Evolutionary conservation across 2,888 invertebrate species (phyloP), one percentile per base, ranked within the genome.

Genomic region (Andrena camellia): DNA sequence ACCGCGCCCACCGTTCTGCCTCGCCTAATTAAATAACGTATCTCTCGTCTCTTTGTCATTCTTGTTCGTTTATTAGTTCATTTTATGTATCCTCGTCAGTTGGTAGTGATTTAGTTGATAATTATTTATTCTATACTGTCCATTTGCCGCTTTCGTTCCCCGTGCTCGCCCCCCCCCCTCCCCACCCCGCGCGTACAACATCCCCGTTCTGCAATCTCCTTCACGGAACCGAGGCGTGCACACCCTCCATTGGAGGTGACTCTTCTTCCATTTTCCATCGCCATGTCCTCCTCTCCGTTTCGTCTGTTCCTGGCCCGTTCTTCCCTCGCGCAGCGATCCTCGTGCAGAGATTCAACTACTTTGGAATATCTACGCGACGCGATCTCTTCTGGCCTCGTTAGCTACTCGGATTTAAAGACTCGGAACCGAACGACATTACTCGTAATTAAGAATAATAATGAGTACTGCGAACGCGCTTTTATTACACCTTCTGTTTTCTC

Each of bases 381-480:
- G 84, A 90, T 84, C 79, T 57, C 57, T 57, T 80, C 75, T 81
- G 81, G 59, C 57, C 77, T 78, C 74, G 77, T 82, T 71, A 86
- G 73, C 84, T 91, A 87, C 86, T 88, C 89, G 87, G 83, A 89
- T 90, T 81, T 78, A 68, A 90, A 91, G 90, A 91, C 86, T 88
- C 78, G 23, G 78, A 92, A 93, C 89, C 90, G 90, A 90, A 91
- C 85, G 87, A 89, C 86, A 86, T 90, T 87, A 84, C 88, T 86
- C 84, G 87, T 88, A 85, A 88, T 91, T 89, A 88, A 57, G 88
- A 90, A 82, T 75, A 75, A 71, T 42, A 71, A 91, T 90, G 87
- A 91, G 91, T 91, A 92, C 91, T 90, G 91, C 85, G 88, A 91
- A 89, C 89, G 89, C 88, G 86, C 78, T 88, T 88, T 81, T 85